Evolutionary conservation across 2,113 vertebrate genomes (phyloP).

Genomic region (Phylloscopus trochiloides): DNA sequence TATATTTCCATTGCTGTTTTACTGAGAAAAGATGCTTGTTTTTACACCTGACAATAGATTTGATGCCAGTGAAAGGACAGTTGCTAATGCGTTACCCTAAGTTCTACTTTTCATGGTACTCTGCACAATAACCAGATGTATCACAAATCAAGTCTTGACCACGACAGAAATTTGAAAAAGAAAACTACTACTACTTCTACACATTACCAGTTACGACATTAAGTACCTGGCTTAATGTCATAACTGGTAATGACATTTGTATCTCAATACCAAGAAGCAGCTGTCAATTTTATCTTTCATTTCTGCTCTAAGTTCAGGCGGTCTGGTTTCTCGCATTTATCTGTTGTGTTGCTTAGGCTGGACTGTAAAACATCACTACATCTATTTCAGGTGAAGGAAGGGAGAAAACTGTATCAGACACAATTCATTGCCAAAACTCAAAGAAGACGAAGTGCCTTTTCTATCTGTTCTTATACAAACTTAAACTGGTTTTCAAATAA

Average conservation of each 20-base stretch:
- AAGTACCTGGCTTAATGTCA: not conserved
- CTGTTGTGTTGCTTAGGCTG: not conserved
- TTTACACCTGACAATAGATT: not conserved
- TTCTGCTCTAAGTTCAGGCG: conserved; percentile 2
- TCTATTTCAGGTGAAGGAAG: not conserved
- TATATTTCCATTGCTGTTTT: not conserved
- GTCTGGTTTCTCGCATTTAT: not conserved
- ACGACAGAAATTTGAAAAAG: not conserved
- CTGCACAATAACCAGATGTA: not conserved
- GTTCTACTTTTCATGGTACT: not conserved
- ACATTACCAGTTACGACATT: not conserved
- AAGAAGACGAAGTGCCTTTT: not conserved
- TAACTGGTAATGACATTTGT: not conserved
- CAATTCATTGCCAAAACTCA: not conserved
- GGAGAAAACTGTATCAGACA: not conserved
- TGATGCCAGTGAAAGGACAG: not conserved
- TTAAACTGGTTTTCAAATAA: conserved; percentile 5
- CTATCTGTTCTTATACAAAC: not conserved
- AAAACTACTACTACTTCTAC: not conserved
- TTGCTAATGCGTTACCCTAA: not conserved
- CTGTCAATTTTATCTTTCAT: not conserved
- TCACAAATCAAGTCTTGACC: not conserved
- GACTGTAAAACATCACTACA: not conserved
- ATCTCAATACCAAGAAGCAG: not conserved
- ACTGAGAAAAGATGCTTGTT: not conserved